Base-by-base conservation (phyloP, 2,797 vertebrate genomes). In the Morus bassanus region DNA sequence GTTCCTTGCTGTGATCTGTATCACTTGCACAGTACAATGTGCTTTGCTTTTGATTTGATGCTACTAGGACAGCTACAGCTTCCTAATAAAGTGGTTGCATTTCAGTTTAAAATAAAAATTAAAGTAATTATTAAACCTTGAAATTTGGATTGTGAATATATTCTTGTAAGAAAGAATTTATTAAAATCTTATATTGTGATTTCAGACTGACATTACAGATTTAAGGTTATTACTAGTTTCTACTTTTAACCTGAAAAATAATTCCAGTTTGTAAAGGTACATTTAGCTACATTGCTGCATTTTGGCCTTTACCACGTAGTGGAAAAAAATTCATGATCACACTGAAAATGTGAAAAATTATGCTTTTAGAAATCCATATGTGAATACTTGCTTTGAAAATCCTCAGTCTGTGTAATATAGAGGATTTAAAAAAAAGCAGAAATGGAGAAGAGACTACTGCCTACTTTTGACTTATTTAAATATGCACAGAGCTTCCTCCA, bases 401-500 rank as follows among this genome's bases (percentile, higher is more conserved):
- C 50, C 48, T 45, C 59, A 17, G 4, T 3, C 59, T 39, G 64
- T 7, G 9, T 21, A 22, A 17, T 4, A 61, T 60, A 28, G 4
- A 76, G 82, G 39, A 37, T 95, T 82, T 37, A 59, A 61, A 87
- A 13, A 80, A 67, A 54, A 64, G 93, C 97, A 63, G 95, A 87
- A 91, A 30, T 8, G 27, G 33, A 84, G 68, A 78, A 30, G 53
- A 91, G 95, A 21, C 92, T 69, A 51, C 97, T 91, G 91, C 85
- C 59, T 96, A 93, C 96, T 97, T 98, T 95, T 53, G 97, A 95
- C 98, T 97, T 95, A 95, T 97, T 98, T 98, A 98, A 98, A 97
- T 97, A 98, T 98, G 97, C 98, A 97, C 90, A 78, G 97, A 95
- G 96, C 97, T 98, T 95, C 98, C 98, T 98, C 98, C 98, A 98